Base-by-base conservation (phyloP, 64 coral and sea anemone species). In the Acropora tenuis region DNA sequence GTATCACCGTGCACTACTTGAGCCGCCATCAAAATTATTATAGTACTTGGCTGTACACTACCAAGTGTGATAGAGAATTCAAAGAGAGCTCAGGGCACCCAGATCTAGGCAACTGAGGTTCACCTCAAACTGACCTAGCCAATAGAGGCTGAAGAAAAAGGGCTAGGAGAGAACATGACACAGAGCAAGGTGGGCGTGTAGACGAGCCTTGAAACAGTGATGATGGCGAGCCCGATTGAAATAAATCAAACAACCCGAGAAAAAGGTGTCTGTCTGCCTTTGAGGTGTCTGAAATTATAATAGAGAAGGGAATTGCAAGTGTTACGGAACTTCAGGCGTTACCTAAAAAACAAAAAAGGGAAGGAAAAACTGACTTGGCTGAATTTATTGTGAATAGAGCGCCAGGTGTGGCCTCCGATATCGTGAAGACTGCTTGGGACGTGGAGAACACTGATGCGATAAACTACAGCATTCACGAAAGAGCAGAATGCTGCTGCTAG, bases 41-140 rank as follows among this genome's bases (percentile, higher is more conserved):
- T 48, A 82, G 84, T 88, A 84, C 84, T n/a, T 93, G 75, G 84
- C 46, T 73, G 50, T 93, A 93, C 53, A 74, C 87, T 49, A 86
- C 84, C 42, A 93, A 93, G 75, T 88, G 74, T 93, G 84, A 93
- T 59, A 65, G 18, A 50, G 76, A 87, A 48, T 93, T 69, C 60
- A 69, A 73, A 41, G 74, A 93, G 73, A 93, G 91, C 61, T 6
- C 10, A 40, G 79, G 89, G 71, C 89, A 91, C 73, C 81, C 90
- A 48, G 82, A 92, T 75, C 67, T 92, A 73, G 15, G 68, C 4
- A 79, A 92, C 69, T 4, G 68, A n/a, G 72, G 67, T 59, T 47
- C 18, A 86, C 80, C 90, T 43, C 73, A 49, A 83, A 92, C 90
- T 63, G 63, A 67, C 12, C 7, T 67, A 67, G 63, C 63, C 63